These are phyloP conservation scores for Habropoda laboriosa DNA, from an alignment of 1,140 invertebrate species.

Conservation along the genomic window DNA sequence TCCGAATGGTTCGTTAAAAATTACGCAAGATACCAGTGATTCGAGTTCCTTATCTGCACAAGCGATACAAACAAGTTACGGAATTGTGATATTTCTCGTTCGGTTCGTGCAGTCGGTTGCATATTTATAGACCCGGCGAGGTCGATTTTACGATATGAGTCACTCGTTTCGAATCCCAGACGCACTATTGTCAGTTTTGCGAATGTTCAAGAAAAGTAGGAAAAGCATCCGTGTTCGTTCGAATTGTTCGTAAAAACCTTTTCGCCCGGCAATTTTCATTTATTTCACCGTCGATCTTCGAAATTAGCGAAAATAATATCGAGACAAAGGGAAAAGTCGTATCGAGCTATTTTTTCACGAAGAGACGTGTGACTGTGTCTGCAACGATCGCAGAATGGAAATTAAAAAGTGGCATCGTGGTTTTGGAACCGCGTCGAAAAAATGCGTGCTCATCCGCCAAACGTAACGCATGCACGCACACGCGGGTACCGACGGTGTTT, in stretches of 20 bases:
- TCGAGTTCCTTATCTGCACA: slow-evolving; percentile 24
- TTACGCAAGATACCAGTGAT: not conserved
- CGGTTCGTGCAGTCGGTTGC: slow-evolving; percentile 22
- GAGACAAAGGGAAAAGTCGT: too few relatives aligned
- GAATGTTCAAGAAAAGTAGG: not conserved
- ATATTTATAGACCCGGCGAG: slow-evolving; percentile 41
- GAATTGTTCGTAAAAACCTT: too few relatives aligned
- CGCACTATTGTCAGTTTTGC: slow-evolving; percentile 32
- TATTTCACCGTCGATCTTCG: too few relatives aligned
- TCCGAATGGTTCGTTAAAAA: not conserved
- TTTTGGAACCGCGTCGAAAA: slow-evolving; percentile 47
- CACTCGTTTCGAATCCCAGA: slow-evolving; percentile 34
- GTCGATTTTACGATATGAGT: slow-evolving; percentile 47
- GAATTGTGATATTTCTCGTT: slow-evolving; percentile 40
- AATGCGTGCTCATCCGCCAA: slow-evolving; percentile 64
- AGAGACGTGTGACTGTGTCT: too few relatives aligned
- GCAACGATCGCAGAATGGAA: too few relatives aligned
- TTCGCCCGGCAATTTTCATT: too few relatives aligned
- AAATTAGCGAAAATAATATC: too few relatives aligned
- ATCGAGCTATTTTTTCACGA: too few relatives aligned
- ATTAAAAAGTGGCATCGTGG: too few relatives aligned
- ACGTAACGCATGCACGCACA: slow-evolving; percentile 56
- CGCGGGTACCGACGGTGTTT: slow-evolving; percentile 30
- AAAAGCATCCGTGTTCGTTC: too few relatives aligned
- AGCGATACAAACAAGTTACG: slow-evolving; percentile 36